These are phyloP conservation scores for Cyanoderma ruficeps DNA, from an alignment of 2,113 vertebrate genomes.

Conservation along the genomic window DNA sequence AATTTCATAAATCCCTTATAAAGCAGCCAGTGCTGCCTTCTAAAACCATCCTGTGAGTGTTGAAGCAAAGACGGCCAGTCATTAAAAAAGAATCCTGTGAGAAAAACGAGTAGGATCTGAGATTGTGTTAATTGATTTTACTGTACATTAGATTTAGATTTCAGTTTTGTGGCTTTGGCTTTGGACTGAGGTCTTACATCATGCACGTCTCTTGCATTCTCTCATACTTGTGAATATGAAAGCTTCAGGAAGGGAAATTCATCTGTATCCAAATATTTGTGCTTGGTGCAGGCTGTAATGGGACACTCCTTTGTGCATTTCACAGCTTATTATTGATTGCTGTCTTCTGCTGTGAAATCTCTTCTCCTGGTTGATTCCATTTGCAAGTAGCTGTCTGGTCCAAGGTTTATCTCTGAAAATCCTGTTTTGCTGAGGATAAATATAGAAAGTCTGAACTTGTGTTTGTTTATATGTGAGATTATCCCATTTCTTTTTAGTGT, in stretches of 20 bases:
- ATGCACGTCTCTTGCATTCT: neutral
- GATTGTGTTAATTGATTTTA: slow-evolving; percentile 44
- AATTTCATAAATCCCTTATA: neutral
- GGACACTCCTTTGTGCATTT: neutral
- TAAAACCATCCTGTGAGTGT: neutral
- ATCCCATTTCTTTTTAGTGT: neutral
- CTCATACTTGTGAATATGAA: neutral
- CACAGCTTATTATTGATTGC: neutral
- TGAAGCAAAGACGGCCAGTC: neutral
- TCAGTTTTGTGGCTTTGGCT: slow-evolving; percentile 48
- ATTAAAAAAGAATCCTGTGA: neutral
- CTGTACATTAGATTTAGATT: slow-evolving; percentile 18
- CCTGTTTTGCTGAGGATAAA: neutral
- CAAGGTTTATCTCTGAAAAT: neutral
- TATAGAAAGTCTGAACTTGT: neutral
- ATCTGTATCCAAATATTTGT: neutral
- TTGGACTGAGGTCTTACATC: neutral
- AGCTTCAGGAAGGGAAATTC: neutral
- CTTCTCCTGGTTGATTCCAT: neutral
- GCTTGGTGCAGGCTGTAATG: neutral
- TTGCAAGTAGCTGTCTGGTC: neutral
- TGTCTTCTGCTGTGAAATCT: neutral
- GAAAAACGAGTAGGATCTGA: neutral
- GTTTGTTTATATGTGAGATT: neutral
- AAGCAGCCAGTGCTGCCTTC: neutral